A percentile compares a stretch with the other conserved stretches of the same genome.
Conservation (phyloP, 2,888 invertebrate genomes). For the Tuberolachnus salignus region DNA sequence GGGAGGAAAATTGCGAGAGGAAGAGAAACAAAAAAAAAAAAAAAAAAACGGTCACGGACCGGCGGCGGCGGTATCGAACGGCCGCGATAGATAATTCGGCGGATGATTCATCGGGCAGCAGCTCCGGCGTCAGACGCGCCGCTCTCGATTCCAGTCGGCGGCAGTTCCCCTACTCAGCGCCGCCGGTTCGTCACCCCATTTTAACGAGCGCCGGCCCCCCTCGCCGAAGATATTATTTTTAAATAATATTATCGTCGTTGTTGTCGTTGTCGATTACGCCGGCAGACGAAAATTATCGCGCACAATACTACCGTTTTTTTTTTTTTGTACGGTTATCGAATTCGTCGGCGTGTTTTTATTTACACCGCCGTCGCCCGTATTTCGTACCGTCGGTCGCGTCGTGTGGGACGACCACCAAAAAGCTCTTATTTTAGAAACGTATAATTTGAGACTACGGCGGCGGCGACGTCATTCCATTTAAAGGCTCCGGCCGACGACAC, state of each 20-base stretch:
- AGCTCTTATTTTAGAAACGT: conserved; percentile 51
- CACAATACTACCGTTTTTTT: no score
- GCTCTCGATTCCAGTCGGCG: no score
- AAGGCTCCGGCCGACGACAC: conserved; percentile 24
- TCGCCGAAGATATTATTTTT: conserved; percentile 4
- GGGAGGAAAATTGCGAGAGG: no score
- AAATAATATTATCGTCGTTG: neutral
- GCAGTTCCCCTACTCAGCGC: no score
- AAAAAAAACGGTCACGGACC: no score
- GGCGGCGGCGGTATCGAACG: neutral
- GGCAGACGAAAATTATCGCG: no score
- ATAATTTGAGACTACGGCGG: conserved; percentile 47
- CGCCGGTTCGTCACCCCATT: neutral
- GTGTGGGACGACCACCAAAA: conserved; percentile 8
- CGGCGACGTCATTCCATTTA: conserved; percentile 37
- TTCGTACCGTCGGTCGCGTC: neutral
- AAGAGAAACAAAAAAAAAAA: no score
- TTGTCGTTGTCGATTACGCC: no score
- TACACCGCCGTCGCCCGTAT: no score
- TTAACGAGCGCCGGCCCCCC: neutral
- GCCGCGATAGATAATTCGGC: neutral
- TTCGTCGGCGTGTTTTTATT: no score
- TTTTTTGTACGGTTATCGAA: no score
- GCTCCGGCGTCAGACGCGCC: no score
- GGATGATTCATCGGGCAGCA: neutral